Evolutionary conservation across 2,113 vertebrate species (phyloP), one percentile per base, ranked within the genome.

Genomic region (Rhinichthys klamathensis): DNA sequence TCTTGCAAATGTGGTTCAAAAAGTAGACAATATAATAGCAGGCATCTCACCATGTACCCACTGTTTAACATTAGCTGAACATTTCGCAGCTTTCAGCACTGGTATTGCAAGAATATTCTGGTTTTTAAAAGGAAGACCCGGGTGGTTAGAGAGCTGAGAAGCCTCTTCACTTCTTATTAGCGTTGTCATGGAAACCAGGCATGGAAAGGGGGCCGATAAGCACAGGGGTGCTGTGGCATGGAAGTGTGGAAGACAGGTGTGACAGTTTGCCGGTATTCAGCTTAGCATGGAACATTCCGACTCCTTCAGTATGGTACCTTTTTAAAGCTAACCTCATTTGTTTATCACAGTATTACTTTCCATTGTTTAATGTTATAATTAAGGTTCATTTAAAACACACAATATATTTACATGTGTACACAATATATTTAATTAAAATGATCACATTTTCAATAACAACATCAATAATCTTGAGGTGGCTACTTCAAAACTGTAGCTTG

Each of bases 141-240:
- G 25, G 77, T 74, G 69, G 73, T 61, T 44, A 51, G 41, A 30
- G 23, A 82, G 30, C 46, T 56, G 72, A 84, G 74, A 87, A 83
- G 35, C 72, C 77, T 83, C 65, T 69, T 69, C 16, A 32, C 76
- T 84, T 87, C 77, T 84, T 86, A 85, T 85, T 87, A 86, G 86
- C 56, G 79, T 90, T 85, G 77, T 88, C 85, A 87, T 90, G 88
- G 89, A 88, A 87, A 91, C 90, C 80, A 86, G 67, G n/a, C 72
- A 82, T 78, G 61, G 80, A 87, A 89, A 82, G 84, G 6, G 61
- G 35, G 63, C 77, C 16, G 75, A 54, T 84, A 63, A 77, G 87
- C 44, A n/a, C 60, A 72, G 84, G 49, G 74, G 65, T 65, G 46
- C 32, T 1, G 51, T 70, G 70, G 38, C 51, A n/a, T 27, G 25